These are phyloP conservation scores for Aleiodes alternator DNA, from an alignment of 2,888 invertebrate genomes.

Conservation along the genomic window DNA sequence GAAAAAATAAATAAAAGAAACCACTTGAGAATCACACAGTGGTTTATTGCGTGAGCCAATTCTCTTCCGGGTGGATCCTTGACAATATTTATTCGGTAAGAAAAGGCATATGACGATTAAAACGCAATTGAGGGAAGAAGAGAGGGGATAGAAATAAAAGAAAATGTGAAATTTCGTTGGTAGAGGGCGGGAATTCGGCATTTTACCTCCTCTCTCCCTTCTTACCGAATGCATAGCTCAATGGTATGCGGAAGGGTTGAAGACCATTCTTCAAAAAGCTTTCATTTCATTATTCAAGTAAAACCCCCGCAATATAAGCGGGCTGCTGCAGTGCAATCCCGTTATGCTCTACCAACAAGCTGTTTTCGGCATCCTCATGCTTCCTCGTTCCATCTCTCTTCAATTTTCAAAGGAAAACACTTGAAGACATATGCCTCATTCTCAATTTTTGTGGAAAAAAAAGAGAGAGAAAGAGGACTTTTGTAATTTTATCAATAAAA, in stretches of 20 bases:
- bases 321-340: constrained; percentile 46
- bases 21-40: constrained; percentile 24
- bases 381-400: constrained; percentile 28
- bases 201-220: constrained; percentile 14
- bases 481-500: background rate
- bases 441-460: constrained; percentile 17
- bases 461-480: background rate
- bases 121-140: constrained; percentile 31
- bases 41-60: constrained; percentile 29
- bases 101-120: constrained; percentile 42
- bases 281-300: constrained; percentile 26
- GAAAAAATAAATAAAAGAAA: constrained; percentile 12
- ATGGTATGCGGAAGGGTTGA: constrained; percentile 59
- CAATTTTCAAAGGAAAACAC: constrained; percentile 34
- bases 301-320: constrained; percentile 44
- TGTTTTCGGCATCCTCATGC: constrained; percentile 34
- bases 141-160: constrained; percentile 39
- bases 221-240: constrained; percentile 61
- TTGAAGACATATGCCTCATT: constrained; percentile 19
- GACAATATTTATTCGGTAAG: constrained; percentile 30
- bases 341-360: constrained; percentile 53
- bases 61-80: constrained; percentile 34
- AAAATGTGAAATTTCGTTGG: constrained; percentile 39
- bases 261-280: constrained; percentile 31
- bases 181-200: constrained; percentile 28